phyloP scores from a whole-genome alignment of 2,888 invertebrate genomes.

The Schizotus pectinicornis region DNA sequence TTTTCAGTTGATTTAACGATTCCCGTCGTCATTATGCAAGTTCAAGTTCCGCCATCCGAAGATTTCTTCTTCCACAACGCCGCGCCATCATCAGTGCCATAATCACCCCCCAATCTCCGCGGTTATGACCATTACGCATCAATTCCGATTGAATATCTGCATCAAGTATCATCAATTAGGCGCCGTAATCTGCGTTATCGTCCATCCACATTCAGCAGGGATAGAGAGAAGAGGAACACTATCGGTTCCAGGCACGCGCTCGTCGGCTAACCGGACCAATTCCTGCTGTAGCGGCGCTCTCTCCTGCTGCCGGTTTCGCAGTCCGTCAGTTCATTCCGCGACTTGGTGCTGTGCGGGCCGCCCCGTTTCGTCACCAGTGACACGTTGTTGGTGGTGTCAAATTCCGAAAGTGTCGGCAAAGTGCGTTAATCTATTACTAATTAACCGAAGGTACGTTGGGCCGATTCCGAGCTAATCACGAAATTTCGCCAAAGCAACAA shows the following conservation, averaged over 20 bases:
- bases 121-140: conserved; percentile 28
- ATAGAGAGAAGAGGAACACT: conserved; percentile 7
- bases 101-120: conserved; percentile 11
- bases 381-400: conserved; percentile 12
- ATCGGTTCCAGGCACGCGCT: conserved; percentile 28
- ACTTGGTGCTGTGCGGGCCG: conserved; percentile 1
- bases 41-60: too few relatives aligned
- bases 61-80: too few relatives aligned
- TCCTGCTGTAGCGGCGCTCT: conserved; percentile 27
- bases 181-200: conserved; percentile 49
- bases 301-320: conserved; percentile 26
- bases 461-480: conserved; percentile 5
- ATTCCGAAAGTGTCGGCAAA: not conserved
- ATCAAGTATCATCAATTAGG: conserved; percentile 50
- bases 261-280: conserved; percentile 18
- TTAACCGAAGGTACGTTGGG: not conserved
- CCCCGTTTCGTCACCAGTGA: not conserved
- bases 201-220: conserved; percentile 34
- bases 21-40: too few relatives aligned
- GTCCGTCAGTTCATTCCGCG: conserved; percentile 27
- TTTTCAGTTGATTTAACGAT: too few relatives aligned
- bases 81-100: too few relatives aligned
- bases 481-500: not conserved
- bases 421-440: conserved; percentile 1
- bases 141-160: conserved; percentile 39